Conservation (phyloP, 1,140 invertebrate genomes). For the Hirudo medicinalis region DNA sequence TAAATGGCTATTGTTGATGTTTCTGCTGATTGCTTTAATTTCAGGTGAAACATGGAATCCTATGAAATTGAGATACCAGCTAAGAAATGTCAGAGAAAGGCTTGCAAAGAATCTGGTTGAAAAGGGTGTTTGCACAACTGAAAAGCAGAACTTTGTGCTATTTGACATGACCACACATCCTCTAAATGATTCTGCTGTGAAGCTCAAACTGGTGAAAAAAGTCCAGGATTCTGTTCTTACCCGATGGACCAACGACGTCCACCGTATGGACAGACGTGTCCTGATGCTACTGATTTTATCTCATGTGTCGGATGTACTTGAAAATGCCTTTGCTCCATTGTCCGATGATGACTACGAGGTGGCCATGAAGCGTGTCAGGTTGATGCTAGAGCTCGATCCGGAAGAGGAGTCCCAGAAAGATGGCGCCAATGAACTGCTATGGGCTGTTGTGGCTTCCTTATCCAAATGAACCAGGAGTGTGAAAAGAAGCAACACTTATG, state of each 20-base stretch:
- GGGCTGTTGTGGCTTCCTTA: constrained; percentile 96
- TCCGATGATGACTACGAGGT: constrained; percentile 97
- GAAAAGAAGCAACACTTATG: no score
- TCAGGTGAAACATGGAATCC: constrained; percentile 99
- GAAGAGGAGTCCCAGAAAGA: constrained; percentile 74
- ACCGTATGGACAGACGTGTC: constrained; percentile 87
- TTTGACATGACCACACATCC: constrained; percentile 99
- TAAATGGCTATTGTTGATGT: neutral
- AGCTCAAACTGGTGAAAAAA: constrained; percentile 86
- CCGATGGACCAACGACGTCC: constrained; percentile 93
- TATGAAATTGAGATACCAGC: constrained; percentile 88
- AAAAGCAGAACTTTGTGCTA: constrained; percentile 98
- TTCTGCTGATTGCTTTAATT: constrained; percentile 24
- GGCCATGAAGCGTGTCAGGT: constrained; percentile 87
- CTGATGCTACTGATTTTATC: constrained; percentile 84
- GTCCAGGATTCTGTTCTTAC: constrained; percentile 88
- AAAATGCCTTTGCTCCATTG: constrained; percentile 97
- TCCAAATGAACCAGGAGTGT: constrained; percentile 59
- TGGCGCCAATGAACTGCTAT: constrained; percentile 64
- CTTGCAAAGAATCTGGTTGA: constrained; percentile 98
- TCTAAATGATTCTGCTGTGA: constrained; percentile 84
- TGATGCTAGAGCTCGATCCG: constrained; percentile 88
- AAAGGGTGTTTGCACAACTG: constrained; percentile 98
- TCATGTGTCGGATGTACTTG: constrained; percentile 93
- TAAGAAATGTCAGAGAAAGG: constrained; percentile 95